phyloP scores from a whole-genome alignment of 64 coral and sea anemone species.

The Stichodactyla helianthus region DNA sequence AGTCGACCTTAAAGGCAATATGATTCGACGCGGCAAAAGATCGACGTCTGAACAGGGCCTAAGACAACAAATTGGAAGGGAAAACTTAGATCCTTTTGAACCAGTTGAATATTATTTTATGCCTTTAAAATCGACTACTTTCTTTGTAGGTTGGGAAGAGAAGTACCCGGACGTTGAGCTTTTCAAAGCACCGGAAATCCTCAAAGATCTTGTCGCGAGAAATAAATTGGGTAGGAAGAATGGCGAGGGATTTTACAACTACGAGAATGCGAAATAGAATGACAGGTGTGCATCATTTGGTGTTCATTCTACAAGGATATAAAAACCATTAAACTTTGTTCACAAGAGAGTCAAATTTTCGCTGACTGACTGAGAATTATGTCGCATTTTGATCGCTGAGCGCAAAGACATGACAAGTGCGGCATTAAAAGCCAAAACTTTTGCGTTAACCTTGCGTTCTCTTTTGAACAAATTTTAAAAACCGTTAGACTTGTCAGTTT shows the following conservation, averaged over 20 bases:
- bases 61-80: too few species aligned
- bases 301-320: neutral
- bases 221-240: constrained; percentile 85
- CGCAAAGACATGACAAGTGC: too few species aligned
- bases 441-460: neutral
- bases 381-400: neutral
- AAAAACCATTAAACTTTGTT: neutral
- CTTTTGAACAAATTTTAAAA: neutral
- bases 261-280: constrained; percentile 23
- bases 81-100: too few species aligned
- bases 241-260: constrained; percentile 96
- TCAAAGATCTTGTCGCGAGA: constrained; percentile 86
- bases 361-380: neutral
- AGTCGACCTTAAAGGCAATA: too few species aligned
- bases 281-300: neutral
- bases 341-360: neutral
- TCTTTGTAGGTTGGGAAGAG: constrained; percentile 78
- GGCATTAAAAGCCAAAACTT: neutral
- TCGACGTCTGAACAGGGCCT: too few species aligned
- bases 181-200: constrained; percentile 66
- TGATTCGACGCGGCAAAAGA: too few species aligned
- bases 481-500: neutral
- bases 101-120: too few species aligned
- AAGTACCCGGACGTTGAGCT: constrained; percentile 76
- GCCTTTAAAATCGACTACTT: neutral